Percentiles rank a stretch among this genome's conserved stretches.
Evolutionary conservation across 2,797 vertebrate genomes (phyloP).

Genomic region (Pygocentrus nattereri): DNA sequence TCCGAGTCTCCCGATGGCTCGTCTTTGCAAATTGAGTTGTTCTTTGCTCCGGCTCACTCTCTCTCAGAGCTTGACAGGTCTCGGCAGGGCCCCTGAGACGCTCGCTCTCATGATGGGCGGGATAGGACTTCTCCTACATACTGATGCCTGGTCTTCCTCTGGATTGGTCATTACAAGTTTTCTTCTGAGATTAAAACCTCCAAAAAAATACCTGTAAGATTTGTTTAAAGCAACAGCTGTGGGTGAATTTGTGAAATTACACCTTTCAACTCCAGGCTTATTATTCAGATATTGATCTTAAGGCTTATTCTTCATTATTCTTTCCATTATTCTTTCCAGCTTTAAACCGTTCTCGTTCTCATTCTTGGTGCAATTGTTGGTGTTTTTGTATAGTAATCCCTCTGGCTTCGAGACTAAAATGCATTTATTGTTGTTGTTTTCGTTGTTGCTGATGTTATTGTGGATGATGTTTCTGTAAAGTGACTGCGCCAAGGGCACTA

Average conservation of each 20-base stretch:
- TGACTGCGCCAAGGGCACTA: too few species aligned
- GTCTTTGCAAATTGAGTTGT: conserved; percentile 68
- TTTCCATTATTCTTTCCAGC: too few species aligned
- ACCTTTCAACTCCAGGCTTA: background rate
- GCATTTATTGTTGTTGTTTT: too few species aligned
- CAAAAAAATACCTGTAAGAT: conserved; percentile 7
- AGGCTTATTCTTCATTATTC: background rate
- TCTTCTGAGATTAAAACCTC: conserved; percentile 6
- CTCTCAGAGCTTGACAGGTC: conserved; percentile 64
- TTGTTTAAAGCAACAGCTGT: conserved; percentile 6
- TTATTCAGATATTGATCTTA: background rate
- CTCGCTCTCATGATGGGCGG: conserved; percentile 34
- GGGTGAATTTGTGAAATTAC: background rate
- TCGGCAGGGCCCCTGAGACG: conserved; percentile 52
- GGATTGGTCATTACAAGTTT: conserved; percentile 23
- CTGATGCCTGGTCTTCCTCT: conserved; percentile 46
- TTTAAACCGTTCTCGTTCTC: too few species aligned
- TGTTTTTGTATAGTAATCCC: too few species aligned
- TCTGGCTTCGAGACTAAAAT: too few species aligned
- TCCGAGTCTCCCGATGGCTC: conserved; percentile 55
- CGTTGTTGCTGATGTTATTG: too few species aligned
- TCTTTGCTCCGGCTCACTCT: conserved; percentile 58
- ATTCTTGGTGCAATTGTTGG: too few species aligned
- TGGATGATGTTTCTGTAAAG: too few species aligned
- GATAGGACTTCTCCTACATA: conserved; percentile 52